Conservation (phyloP, 1,140 invertebrate genomes). For the Armadillidium nasatum region DNA sequence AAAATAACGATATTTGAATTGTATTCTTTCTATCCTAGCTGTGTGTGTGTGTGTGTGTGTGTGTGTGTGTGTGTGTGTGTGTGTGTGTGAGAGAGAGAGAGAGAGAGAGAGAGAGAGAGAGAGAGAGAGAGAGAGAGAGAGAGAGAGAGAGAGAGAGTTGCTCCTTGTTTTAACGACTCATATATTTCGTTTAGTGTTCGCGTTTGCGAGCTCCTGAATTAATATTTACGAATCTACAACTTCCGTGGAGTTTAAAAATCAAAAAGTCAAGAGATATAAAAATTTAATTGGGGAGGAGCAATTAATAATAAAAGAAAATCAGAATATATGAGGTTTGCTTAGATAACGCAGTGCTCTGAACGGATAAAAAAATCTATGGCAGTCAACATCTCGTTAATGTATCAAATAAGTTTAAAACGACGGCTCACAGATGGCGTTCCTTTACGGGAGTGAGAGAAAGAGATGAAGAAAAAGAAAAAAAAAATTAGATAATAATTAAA, state of each 20-base stretch:
- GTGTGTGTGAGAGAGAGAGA: background rate
- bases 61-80: too few relatives aligned
- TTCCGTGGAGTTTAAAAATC: background rate
- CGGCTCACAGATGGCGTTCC: slow-evolving; percentile 1
- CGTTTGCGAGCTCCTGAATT: background rate
- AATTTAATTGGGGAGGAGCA: slow-evolving; percentile 1
- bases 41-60: too few relatives aligned
- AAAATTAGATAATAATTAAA: too few relatives aligned
- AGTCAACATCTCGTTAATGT: slow-evolving; percentile 3
- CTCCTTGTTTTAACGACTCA: background rate
- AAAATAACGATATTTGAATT: too few relatives aligned
- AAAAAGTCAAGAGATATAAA: background rate
- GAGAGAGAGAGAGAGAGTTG: background rate
- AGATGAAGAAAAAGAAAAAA: too few relatives aligned
- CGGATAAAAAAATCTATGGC: background rate
- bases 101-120: background rate
- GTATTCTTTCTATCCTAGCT: too few relatives aligned
- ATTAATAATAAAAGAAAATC: slow-evolving; percentile 12
- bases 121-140: slow-evolving; percentile 12
- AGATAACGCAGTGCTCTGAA: background rate
- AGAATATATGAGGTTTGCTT: slow-evolving; percentile 5
- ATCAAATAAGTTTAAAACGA: background rate
- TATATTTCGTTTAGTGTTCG: background rate
- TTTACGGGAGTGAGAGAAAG: background rate
- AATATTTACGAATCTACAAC: slow-evolving; percentile 6